phyloP scores from a whole-genome alignment of 2,113 vertebrate genomes.

The Triplophysa dalaica region DNA sequence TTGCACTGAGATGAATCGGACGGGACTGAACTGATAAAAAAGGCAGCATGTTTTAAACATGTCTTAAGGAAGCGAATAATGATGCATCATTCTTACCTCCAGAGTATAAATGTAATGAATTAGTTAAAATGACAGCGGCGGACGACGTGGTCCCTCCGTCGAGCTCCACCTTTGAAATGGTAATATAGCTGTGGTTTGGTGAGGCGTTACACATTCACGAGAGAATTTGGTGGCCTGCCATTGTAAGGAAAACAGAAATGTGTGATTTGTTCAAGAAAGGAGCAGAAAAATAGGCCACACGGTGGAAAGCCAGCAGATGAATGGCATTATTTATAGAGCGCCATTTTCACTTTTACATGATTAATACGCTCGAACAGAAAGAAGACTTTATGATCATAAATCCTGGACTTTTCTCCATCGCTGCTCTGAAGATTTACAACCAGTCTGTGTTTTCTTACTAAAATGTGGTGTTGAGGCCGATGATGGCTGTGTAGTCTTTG shows the following conservation, averaged over 20 bases:
- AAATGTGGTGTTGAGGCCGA: background rate
- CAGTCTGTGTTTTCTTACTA: background rate
- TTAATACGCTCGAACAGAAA: background rate
- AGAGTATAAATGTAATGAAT: constrained; percentile 68
- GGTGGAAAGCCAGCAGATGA: constrained; percentile 12
- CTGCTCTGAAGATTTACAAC: background rate
- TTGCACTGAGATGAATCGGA: constrained; percentile 66
- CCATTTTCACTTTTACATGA: constrained; percentile 12
- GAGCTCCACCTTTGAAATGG: constrained; percentile 68
- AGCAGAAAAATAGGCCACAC: constrained; percentile 38
- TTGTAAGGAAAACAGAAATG: constrained; percentile 51
- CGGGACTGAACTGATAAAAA: constrained; percentile 5
- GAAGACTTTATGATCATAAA: background rate
- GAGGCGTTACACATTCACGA: constrained; percentile 61
- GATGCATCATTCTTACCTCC: constrained; percentile 73
- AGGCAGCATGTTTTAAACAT: constrained; percentile 69
- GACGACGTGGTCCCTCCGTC: constrained; percentile 53
- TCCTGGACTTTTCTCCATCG: background rate
- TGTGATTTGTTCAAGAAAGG: constrained; percentile 56
- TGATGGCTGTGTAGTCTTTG: no score
- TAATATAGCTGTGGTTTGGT: constrained; percentile 66
- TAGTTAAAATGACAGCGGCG: constrained; percentile 53
- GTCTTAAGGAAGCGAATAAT: constrained; percentile 69
- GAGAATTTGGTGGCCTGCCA: constrained; percentile 71
- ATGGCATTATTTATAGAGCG: constrained; percentile 19